Conservation (phyloP, 1,140 invertebrate genomes). For the Tetraneura akinire region DNA sequence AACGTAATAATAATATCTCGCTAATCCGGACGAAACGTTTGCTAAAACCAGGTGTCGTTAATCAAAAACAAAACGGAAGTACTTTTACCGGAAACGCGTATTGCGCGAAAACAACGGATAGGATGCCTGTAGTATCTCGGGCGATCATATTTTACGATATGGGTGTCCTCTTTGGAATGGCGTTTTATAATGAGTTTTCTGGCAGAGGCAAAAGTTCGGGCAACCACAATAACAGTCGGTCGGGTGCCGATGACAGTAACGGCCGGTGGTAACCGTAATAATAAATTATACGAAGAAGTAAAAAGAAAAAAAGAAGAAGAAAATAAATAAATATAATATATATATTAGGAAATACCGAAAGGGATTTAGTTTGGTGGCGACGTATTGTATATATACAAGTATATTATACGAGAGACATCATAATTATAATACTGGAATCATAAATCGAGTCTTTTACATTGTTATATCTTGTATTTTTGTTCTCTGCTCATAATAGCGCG, state of each 20-base stretch:
- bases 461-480: not conserved
- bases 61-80: slow-evolving; percentile 28
- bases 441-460: slow-evolving; percentile 35
- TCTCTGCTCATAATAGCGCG: not conserved
- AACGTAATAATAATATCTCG: no score
- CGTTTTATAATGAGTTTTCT: slow-evolving; percentile 51
- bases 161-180: slow-evolving; percentile 21
- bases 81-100: slow-evolving; percentile 10
- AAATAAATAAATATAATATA: not conserved
- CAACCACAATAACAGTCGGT: slow-evolving; percentile 17
- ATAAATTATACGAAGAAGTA: slow-evolving; percentile 26
- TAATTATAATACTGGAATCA: slow-evolving; percentile 46
- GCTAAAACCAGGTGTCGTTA: slow-evolving; percentile 23
- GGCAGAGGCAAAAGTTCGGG: slow-evolving; percentile 27
- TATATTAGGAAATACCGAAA: slow-evolving; percentile 30
- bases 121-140: not conserved
- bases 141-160: slow-evolving; percentile 41
- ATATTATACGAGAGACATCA: slow-evolving; percentile 33
- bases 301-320: slow-evolving; percentile 17
- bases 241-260: slow-evolving; percentile 48
- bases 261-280: slow-evolving; percentile 46
- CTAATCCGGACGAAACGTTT: slow-evolving; percentile 16
- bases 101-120: slow-evolving; percentile 7
- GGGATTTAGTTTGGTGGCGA: slow-evolving; percentile 31
- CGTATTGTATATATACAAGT: no score